Evolutionary conservation across 1,140 invertebrate species (phyloP), one percentile per base, ranked within the genome.

Genomic region (Neotoxoptera formosana): DNA sequence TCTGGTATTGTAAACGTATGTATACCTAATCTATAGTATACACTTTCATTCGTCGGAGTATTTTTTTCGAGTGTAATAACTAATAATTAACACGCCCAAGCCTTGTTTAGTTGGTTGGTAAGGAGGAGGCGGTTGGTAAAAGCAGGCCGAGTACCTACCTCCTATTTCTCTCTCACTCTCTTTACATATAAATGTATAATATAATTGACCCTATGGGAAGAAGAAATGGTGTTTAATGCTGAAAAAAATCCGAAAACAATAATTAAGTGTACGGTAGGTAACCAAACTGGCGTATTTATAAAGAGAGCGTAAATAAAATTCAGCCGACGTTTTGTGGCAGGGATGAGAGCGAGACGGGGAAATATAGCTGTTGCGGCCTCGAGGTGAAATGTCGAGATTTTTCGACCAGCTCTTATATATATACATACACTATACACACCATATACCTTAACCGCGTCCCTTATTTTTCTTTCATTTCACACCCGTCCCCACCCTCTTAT

Each of bases 321-420:
- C n/a, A n/a, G 48, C n/a, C n/a, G 30, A 34, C 87, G 48, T 51
- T 34, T n/a, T n/a, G 48, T 9, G 14, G 11, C 86, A 8, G 11
- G 7, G 21, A 6, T 17, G 86, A 30, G 7, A 21, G 45, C 3
- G 30, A 45, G 9, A 20, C 0, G n/a, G 6, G 86, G 7, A 89
- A 34, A 47, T 47, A 2, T 25, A 47, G 45, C 36, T 36, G 25
- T 47, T 25, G 45, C 11, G 23, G 45, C 45, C 14, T 45, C 84
- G 87, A 89, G 47, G 87, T 21, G 87, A 89, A 34, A 89, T 48
- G 87, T 53, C 48, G 48, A 89, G 87, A 34, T 89, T 89, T 89
- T 2, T 20, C 8, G 84, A 48, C n/a, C 2, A 53, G 23, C 47
- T 20, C 47, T 20, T 76, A n/a, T 76, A 76, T 67, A n/a, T 14